Conservation (phyloP, 1,140 invertebrate genomes). For the Drosophila takahashii region DNA sequence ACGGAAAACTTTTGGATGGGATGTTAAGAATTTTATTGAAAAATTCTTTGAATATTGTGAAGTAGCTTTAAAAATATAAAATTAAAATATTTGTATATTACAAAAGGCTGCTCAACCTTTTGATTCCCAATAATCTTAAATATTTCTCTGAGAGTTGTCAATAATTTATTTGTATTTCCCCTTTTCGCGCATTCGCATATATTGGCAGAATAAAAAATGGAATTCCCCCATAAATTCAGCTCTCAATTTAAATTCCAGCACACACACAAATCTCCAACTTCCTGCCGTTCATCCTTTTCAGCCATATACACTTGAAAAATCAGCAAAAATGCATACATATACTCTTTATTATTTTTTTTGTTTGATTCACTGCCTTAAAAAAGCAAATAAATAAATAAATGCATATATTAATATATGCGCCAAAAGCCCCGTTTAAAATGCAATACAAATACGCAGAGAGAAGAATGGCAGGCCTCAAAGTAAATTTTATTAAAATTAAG, state of each 20-base stretch:
- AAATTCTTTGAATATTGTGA: no score
- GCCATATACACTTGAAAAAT: conserved; percentile 13
- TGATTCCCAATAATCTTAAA: conserved; percentile 4
- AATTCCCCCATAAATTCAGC: conserved; percentile 40
- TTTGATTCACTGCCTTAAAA: conserved; percentile 30
- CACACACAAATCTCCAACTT: conserved; percentile 19
- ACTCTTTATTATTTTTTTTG: background rate
- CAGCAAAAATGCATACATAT: conserved; percentile 30
- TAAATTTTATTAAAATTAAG: conserved; percentile 82
- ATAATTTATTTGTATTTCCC: conserved; percentile 36
- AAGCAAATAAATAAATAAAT: conserved; percentile 55
- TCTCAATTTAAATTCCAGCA: conserved; percentile 38
- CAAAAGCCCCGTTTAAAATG: conserved; percentile 66
- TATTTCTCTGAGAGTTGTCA: background rate
- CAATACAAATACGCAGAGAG: conserved; percentile 58
- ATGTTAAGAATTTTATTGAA: background rate
- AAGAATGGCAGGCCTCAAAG: conserved; percentile 49
- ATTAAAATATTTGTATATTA: no score
- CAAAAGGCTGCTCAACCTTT: background rate
- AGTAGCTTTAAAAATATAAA: no score
- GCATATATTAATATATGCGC: conserved; percentile 71
- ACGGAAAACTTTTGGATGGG: conserved; percentile 1
- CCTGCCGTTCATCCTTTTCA: conserved; percentile 13
- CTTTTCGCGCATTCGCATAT: conserved; percentile 13
- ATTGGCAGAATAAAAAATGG: conserved; percentile 9